Base-by-base conservation (phyloP, 2,888 invertebrate genomes). In the Orthosia cruda region DNA sequence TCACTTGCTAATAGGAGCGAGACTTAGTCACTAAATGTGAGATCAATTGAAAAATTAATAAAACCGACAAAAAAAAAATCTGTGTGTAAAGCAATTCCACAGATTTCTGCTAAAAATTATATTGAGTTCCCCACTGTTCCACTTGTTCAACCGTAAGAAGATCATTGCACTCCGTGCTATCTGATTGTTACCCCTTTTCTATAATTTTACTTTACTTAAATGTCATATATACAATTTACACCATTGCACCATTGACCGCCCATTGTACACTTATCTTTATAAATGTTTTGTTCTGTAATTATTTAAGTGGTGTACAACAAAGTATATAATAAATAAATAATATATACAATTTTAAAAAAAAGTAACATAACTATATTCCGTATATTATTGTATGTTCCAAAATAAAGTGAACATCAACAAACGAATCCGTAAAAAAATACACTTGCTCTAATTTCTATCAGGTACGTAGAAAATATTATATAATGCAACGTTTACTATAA, bases 21-120 rank as follows among this genome's bases (percentile, higher is more conserved):
- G 26, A 32, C 26, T 26, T 4, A 32, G 26, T 32, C 26, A 32
- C 26, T 32, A 32, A 32, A 4, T 32, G 26, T 32, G 2, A 32
- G 26, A 32, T 32, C 26, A n/a, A 32, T 32, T 26, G 3, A 2
- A 26, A 26, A 26, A 26, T 26, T 26, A 26, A 26, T 3, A 26
- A 26, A 26, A 26, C 2, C 3, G 3, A 26, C 26, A 26, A 26
- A 26, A 26, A 26, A 26, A 26, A 3, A 26, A 79, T 64, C 61
- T 65, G 40, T 54, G 11, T 20, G 9, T 61, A n/a, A 54, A 80
- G 32, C 63, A 55, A 18, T 20, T 3, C 11, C 70, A 71, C 4
- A 81, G 18, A 12, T 63, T 61, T 20, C 64, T 78, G 20, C 69
- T 71, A 32, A 84, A 79, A 16, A n/a, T n/a, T n/a, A n/a, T n/a